Percentiles rank a stretch among this genome's conserved stretches.
phyloP scores from a whole-genome alignment of 2,797 vertebrate species.

The Poecile montanus region DNA sequence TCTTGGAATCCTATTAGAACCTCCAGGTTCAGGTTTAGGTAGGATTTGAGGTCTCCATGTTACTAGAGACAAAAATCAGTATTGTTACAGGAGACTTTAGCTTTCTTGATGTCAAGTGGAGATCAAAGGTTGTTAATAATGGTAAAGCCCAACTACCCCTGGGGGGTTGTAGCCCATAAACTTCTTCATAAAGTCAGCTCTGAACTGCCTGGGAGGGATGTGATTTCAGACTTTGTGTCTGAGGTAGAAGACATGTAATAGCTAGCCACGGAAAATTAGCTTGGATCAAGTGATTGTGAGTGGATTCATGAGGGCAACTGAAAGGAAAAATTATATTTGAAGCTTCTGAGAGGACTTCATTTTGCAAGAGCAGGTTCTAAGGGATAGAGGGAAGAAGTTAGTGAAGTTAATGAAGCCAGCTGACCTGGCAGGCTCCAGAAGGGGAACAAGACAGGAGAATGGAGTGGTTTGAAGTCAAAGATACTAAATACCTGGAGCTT shows the following conservation, averaged over 20 bases:
- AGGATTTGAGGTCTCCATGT: not conserved
- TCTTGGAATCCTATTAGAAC: not conserved
- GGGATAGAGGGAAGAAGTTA: not conserved
- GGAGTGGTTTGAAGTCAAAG: not conserved
- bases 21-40: not conserved
- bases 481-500: not conserved
- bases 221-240: constrained; percentile 50
- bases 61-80: not conserved
- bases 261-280: constrained; percentile 56
- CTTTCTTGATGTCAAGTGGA: constrained; percentile 16
- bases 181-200: not conserved
- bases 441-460: not conserved
- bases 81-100: not conserved
- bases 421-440: not conserved
- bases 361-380: not conserved
- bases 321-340: constrained; percentile 17
- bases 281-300: constrained; percentile 45
- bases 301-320: not conserved
- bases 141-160: not conserved
- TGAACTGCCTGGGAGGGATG: constrained; percentile 14
- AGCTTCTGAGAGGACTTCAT: not conserved
- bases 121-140: constrained; percentile 47
- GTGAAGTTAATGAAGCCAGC: not conserved
- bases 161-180: constrained; percentile 14
- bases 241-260: constrained; percentile 36